Base-by-base conservation (phyloP, 2,797 vertebrate species). In the Hozukius guyotensis region DNA sequence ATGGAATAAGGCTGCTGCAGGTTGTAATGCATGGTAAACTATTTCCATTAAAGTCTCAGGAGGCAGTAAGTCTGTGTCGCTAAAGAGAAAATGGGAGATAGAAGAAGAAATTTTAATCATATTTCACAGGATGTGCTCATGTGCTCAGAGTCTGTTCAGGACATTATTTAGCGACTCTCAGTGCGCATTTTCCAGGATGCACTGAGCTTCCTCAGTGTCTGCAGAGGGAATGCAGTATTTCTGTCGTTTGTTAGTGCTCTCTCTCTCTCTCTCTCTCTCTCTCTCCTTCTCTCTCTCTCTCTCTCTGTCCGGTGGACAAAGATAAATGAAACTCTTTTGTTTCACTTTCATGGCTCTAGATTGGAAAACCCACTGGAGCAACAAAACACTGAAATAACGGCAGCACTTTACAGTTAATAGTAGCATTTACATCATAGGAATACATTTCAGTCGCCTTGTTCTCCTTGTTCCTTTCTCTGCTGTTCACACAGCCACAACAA, bases 361-460 rank as follows among this genome's bases (percentile, higher is more conserved):
- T 95, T 95, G 94, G 93, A 95, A 96, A 96, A 95, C 76, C 88
- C 92, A 95, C 63, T 87, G 77, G 88, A 95, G 94, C 94, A 95
- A 93, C 93, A 89, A 92, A 93, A 91, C 90, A 87, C 84, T 91
- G 84, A 93, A 94, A 94, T 92, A 94, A 95, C 90, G 87, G 87
- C 86, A 53, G 81, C 88, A 87, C 87, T 93, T 93, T 89, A 87
- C 87, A 90, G 81, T 94, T 94, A 94, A 94, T 93, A 89, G 89
- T 93, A 92, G 91, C 93, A 92, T 95, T 95, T 93, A 87, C 90
- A 92, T 92, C 79, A 84, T 77, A 60, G 68, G 79, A 91, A 91
- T 88, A 88, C 77, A 78, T 90, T 89, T 80, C 82, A 75, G 82
- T 72, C 74, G 34, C 80, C 70, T 85, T 87, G 89, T 87, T 83